A percentile compares a stretch with the other conserved stretches of the same genome.
phyloP scores from a whole-genome alignment of 1,140 invertebrate genomes.

The Zophobas atratus region DNA sequence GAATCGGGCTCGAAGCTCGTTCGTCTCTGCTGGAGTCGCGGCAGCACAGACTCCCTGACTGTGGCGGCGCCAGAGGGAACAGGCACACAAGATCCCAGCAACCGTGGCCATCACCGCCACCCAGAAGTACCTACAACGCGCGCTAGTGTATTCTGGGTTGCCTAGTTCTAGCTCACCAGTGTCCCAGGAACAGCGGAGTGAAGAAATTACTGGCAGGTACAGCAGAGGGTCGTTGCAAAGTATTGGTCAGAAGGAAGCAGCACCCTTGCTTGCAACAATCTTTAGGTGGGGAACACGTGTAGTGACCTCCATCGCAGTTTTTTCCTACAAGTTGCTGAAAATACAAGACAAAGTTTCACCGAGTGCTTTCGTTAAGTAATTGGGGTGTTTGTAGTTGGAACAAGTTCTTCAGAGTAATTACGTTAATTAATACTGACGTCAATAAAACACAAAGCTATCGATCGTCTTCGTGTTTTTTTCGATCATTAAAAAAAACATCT shows the following conservation, averaged over 20 bases:
- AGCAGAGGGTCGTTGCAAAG: conserved; percentile 69
- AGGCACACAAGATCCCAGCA: conserved; percentile 76
- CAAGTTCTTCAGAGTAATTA: too few species aligned
- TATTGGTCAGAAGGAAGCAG: conserved; percentile 74
- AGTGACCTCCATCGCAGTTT: conserved; percentile 72
- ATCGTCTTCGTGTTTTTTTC: too few species aligned
- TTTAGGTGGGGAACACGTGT: conserved; percentile 77
- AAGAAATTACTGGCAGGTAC: conserved; percentile 66
- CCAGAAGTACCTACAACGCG: conserved; percentile 71
- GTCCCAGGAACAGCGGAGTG: background rate
- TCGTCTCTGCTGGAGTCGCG: conserved; percentile 65
- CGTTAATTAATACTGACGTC: too few species aligned
- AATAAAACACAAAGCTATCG: too few species aligned
- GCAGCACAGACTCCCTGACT: conserved; percentile 71
- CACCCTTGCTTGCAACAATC: conserved; percentile 82
- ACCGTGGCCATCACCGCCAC: conserved; percentile 74
- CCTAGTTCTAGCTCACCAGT: too few species aligned
- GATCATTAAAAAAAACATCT: background rate
- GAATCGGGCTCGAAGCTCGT: conserved; percentile 78
- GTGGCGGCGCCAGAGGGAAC: conserved; percentile 75
- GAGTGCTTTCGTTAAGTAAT: background rate
- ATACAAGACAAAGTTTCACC: conserved; percentile 5
- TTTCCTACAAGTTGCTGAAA: conserved; percentile 61
- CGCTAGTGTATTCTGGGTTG: background rate
- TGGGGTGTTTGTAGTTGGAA: too few species aligned